These are phyloP conservation scores for Macquaria ambigua DNA, from an alignment of 2,113 vertebrate species.

Conservation along the genomic window DNA sequence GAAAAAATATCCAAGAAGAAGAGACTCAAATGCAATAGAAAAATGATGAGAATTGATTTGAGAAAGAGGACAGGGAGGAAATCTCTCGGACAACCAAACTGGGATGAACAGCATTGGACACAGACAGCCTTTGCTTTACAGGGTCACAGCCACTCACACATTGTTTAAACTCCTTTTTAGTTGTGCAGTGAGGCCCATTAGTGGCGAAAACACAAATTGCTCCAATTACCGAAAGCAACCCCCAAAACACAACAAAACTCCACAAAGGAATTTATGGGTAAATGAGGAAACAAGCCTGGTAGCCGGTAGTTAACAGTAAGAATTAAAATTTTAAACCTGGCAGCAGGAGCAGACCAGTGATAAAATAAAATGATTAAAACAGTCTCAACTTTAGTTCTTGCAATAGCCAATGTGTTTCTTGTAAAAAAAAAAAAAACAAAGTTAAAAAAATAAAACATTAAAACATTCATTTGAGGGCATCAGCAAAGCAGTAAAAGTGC, in stretches of 20 bases:
- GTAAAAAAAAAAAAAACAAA: background rate
- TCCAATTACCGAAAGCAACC: background rate
- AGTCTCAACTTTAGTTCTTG: background rate
- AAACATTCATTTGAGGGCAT: background rate
- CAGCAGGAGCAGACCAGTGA: background rate
- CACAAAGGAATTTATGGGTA: background rate
- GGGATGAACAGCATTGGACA: background rate
- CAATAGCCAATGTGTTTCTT: background rate
- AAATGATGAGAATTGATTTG: background rate
- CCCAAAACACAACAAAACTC: conserved; percentile 1
- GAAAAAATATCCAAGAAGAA: background rate
- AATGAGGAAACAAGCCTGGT: background rate
- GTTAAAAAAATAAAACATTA: background rate
- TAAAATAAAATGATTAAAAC: background rate
- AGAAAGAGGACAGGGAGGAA: background rate
- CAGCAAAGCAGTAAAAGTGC: background rate
- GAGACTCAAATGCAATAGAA: background rate
- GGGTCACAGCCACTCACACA: background rate
- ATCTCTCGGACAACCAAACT: background rate
- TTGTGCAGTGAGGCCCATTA: background rate
- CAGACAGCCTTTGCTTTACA: background rate
- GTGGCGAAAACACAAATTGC: conserved; percentile 11
- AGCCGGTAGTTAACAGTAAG: background rate
- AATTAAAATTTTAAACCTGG: background rate
- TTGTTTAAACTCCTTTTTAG: background rate